Evolutionary conservation across 35 echinoderm and acorn worm genomes (phyloP).

Genomic region (Acanthaster planci): DNA sequence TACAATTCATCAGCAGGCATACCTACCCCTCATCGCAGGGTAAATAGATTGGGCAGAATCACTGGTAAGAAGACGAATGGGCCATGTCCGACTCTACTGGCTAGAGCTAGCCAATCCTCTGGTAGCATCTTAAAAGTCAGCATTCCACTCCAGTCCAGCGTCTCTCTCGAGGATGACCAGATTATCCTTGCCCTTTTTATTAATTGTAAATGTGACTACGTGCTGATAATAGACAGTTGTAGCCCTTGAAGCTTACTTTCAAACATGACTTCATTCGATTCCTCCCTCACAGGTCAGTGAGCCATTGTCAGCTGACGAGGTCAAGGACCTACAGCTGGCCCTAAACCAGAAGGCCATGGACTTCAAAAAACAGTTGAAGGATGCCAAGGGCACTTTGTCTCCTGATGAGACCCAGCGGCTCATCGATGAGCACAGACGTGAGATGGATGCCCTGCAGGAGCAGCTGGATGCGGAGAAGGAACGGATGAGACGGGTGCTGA

Average conservation of each 20-base stretch:
- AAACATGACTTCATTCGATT: not conserved
- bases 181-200: not conserved
- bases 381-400: constrained; percentile 51
- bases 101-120: no score
- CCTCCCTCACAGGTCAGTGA: constrained; percentile 15
- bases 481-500: constrained; percentile 62
- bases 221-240: no score
- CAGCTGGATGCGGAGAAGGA: constrained; percentile 75
- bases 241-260: not conserved
- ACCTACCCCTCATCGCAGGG: no score
- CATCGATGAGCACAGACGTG: constrained; percentile 57
- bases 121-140: no score
- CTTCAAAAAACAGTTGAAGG: constrained; percentile 71
- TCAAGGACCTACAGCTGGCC: constrained; percentile 85
- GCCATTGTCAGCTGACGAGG: constrained; percentile 69
- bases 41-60: no score
- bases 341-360: constrained; percentile 57
- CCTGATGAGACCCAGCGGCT: constrained; percentile 58
- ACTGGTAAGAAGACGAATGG: no score
- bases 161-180: no score
- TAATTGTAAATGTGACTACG: no score
- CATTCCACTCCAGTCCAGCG: no score
- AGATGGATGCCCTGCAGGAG: constrained; percentile 74
- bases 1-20: no score
- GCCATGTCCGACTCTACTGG: no score